Percentiles rank a stretch among this genome's conserved stretches.
phyloP scores from a whole-genome alignment of 1,140 invertebrate species.

The Vanessa atalanta region DNA sequence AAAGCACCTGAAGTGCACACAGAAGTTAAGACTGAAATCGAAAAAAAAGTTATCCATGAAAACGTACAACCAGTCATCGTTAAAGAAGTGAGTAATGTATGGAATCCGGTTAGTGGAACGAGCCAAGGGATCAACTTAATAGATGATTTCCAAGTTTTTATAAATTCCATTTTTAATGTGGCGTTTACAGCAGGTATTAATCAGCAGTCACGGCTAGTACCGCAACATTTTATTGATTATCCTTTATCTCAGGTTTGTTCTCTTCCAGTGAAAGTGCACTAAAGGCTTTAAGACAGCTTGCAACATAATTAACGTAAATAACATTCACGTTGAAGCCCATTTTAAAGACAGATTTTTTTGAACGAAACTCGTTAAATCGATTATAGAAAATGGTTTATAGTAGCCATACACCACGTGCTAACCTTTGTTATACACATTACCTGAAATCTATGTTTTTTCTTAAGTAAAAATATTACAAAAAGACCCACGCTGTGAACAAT shows the following conservation, averaged over 20 bases:
- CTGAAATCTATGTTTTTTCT: too few species aligned
- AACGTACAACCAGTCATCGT: constrained; percentile 53
- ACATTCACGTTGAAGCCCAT: constrained; percentile 9
- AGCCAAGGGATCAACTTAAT: constrained; percentile 4
- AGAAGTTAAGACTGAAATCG: constrained; percentile 41
- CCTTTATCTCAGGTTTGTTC: constrained; percentile 51
- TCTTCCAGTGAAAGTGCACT: constrained; percentile 35
- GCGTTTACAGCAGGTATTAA: constrained; percentile 37
- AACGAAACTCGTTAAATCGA: neutral
- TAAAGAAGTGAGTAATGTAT: constrained; percentile 69
- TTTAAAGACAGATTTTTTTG: neutral
- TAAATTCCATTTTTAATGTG: constrained; percentile 47
- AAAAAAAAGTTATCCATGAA: constrained; percentile 38
- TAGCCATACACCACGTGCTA: constrained; percentile 2
- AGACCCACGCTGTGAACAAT: too few species aligned
- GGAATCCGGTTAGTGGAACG: constrained; percentile 25
- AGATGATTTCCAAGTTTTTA: constrained; percentile 39
- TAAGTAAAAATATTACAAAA: too few species aligned
- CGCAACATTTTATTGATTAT: constrained; percentile 32
- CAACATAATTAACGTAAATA: constrained; percentile 25
- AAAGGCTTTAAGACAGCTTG: constrained; percentile 50
- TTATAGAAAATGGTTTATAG: too few species aligned
- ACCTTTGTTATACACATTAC: neutral
- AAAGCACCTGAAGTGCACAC: constrained; percentile 31
- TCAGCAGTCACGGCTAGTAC: constrained; percentile 29